Base-by-base conservation (phyloP, 1,140 invertebrate species). In the Drosophila oshimai region DNA sequence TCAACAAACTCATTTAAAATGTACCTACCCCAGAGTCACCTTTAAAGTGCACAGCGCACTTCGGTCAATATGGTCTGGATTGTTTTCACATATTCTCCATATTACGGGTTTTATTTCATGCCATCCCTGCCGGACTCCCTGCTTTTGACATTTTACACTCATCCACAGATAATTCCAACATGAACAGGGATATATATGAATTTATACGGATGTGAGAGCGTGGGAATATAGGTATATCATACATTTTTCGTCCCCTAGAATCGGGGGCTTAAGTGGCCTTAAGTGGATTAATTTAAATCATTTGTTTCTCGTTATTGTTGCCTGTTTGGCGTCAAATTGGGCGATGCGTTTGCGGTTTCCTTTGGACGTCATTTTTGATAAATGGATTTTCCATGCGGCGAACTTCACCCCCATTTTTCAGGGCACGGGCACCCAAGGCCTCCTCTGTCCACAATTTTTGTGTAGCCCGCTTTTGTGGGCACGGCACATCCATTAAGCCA, bases 201-300 rank as follows among this genome's bases (percentile, higher is more conserved):
- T 57, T n/a, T 17, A 49, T 28, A 20, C 13, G 13, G 7, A 47
- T 57, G 22, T 17, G 12, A 15, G 22, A 20, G 45, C 33, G 33
- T 54, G 55, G 44, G 37, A 60, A 60, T 47, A 33, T 49, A n/a
- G n/a, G n/a, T n/a, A 41, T 37, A 47, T 49, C 46, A 51, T 39
- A 53, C 54, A 46, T 37, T 76, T 72, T 55, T 49, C 54, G 45
- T 24, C 39, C 54, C 22, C 34, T 70, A 67, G 33, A 26, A 61
- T 46, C 20, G n/a, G 33, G 53, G 37, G 36, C 54, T 80, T 71
- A 68, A 80, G 77, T 76, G 72, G 76, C 77, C 64, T 81, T 76
- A 80, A 80, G 77, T 80, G 77, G 77, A 80, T 80, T 80, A 81
- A 80, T 81, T 80, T 81, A 76, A 80, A 80, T 61, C 77, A 57